These are phyloP conservation scores for Australoheros facetus DNA, from an alignment of 2,797 vertebrate genomes.

Conservation along the genomic window DNA sequence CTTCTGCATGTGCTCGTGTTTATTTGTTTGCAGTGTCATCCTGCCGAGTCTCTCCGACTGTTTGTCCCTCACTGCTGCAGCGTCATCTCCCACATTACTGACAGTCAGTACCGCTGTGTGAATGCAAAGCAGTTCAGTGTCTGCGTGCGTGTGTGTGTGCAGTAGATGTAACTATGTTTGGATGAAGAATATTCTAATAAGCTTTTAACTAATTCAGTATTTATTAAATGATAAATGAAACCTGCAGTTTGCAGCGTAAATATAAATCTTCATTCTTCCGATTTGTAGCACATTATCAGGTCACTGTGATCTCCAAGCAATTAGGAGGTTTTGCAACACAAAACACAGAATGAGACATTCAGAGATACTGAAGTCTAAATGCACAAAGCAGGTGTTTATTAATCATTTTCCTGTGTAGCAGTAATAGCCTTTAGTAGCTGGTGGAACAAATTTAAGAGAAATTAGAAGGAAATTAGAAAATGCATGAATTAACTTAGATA, in stretches of 20 bases:
- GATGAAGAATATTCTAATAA: neutral
- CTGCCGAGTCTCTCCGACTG: conserved; percentile 91
- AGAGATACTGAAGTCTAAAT: neutral
- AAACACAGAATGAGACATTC: neutral
- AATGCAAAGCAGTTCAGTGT: conserved; percentile 8
- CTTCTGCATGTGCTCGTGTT: neutral
- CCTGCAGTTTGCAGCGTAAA: neutral
- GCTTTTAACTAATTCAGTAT: neutral
- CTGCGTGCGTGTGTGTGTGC: neutral
- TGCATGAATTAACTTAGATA: neutral
- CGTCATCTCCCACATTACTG: conserved; percentile 91
- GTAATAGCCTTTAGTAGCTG: neutral
- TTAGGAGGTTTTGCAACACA: neutral
- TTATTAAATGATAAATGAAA: neutral
- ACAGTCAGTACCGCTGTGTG: conserved; percentile 86
- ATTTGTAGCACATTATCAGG: neutral
- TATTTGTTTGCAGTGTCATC: conserved; percentile 87
- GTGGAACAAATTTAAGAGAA: neutral
- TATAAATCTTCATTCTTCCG: neutral
- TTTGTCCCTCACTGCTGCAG: conserved; percentile 96
- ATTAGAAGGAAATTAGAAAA: conserved; percentile 3
- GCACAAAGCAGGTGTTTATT: neutral
- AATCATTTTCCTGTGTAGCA: neutral
- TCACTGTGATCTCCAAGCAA: neutral
- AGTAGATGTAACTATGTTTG: neutral